phyloP scores from a whole-genome alignment of 2,888 invertebrate species.

The Orchesellides sinensis region DNA sequence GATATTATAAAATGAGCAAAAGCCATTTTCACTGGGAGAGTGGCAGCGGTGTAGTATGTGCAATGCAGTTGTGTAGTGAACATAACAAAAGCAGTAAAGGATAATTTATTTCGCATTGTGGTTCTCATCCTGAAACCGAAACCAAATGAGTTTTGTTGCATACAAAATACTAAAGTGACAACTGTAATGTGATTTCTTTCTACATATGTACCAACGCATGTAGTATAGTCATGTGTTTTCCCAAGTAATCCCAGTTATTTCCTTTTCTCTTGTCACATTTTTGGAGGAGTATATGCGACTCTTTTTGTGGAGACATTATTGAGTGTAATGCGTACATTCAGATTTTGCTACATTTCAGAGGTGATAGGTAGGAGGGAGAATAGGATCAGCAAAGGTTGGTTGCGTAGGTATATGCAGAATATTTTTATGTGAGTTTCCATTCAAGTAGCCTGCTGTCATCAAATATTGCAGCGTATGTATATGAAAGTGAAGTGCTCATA shows the following conservation, averaged over 20 bases:
- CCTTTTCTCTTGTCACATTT: too few species aligned
- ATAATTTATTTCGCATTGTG: conserved; percentile 48
- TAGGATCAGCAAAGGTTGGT: too few species aligned
- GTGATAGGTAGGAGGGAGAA: too few species aligned
- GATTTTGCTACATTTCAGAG: not conserved
- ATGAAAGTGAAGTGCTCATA: not conserved
- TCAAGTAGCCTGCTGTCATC: not conserved
- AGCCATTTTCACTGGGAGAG: not conserved
- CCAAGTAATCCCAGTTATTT: not conserved
- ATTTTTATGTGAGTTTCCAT: too few species aligned
- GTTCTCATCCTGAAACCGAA: conserved; percentile 23
- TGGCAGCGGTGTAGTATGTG: not conserved
- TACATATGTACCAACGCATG: not conserved
- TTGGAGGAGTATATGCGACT: too few species aligned
- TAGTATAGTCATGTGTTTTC: not conserved
- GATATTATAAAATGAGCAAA: conserved; percentile 25
- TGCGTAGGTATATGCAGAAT: too few species aligned
- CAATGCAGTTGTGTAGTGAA: too few species aligned
- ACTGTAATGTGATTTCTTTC: not conserved
- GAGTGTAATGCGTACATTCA: not conserved
- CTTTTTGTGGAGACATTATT: not conserved
- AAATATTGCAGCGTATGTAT: not conserved
- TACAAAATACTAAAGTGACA: conserved; percentile 11
- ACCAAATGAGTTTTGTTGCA: conserved; percentile 32
- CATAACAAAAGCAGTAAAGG: conserved; percentile 34